A percentile compares a stretch with the other conserved stretches of the same genome.
Conservation (phyloP, 2,888 invertebrate genomes). For the Mythimna impura region DNA sequence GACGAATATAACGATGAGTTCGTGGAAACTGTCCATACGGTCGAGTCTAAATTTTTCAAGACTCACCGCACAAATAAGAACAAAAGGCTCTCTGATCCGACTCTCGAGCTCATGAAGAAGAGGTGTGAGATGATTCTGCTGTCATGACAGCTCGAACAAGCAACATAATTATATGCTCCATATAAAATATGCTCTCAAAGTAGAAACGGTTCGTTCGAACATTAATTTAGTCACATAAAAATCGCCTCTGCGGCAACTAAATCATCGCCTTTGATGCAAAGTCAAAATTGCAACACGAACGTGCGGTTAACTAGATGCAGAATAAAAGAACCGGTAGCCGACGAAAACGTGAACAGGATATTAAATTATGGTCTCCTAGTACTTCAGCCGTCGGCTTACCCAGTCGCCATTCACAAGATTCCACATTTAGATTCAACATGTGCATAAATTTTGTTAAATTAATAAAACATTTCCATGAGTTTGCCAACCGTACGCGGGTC, state of each 20-base stretch:
- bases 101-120: too few relatives aligned
- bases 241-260: neutral
- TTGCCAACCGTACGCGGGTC: conserved; percentile 45
- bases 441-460: conserved; percentile 31
- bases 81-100: too few relatives aligned
- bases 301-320: conserved; percentile 8
- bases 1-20: too few relatives aligned
- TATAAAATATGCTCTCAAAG: neutral
- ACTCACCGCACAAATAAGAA: too few relatives aligned
- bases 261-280: neutral
- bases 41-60: too few relatives aligned
- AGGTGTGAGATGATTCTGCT: too few relatives aligned
- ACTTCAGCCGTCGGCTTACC: conserved; percentile 11
- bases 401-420: conserved; percentile 7
- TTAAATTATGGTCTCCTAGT: neutral
- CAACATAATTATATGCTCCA: too few relatives aligned
- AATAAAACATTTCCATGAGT: conserved; percentile 36
- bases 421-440: conserved; percentile 32
- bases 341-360: conserved; percentile 34
- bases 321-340: conserved; percentile 17
- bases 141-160: neutral
- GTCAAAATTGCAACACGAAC: conserved; percentile 6
- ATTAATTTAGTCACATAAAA: conserved; percentile 16
- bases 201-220: neutral
- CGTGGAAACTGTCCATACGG: too few relatives aligned